A percentile compares a stretch with the other conserved stretches of the same genome.
phyloP scores from a whole-genome alignment of 2,888 invertebrate species.

The Tenthredo notha region DNA sequence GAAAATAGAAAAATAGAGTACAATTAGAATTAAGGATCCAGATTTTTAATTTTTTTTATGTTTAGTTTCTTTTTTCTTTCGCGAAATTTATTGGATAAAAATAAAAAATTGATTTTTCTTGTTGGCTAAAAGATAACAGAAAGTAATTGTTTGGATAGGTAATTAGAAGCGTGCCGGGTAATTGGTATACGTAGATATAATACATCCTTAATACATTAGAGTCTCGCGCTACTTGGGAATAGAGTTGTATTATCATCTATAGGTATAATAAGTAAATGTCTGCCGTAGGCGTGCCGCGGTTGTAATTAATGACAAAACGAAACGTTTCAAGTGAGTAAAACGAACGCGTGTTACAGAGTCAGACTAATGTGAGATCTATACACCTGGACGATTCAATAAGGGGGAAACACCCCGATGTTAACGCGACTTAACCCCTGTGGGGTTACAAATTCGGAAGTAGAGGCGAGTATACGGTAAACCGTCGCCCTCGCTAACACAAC shows the following conservation, averaged over 20 bases:
- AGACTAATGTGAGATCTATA: not conserved
- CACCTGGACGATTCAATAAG: not conserved
- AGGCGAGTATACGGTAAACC: not conserved
- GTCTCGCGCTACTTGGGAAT: not conserved
- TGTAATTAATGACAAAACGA: constrained; percentile 34
- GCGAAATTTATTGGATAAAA: not conserved
- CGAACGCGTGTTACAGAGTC: not conserved
- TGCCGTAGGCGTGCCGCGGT: not conserved
- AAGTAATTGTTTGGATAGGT: not conserved
- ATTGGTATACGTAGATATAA: not conserved
- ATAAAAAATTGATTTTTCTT: not conserved
- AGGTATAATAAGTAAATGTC: constrained; percentile 2
- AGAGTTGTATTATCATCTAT: constrained; percentile 1
- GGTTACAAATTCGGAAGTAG: not conserved
- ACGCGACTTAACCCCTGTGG: not conserved
- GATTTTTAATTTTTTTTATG: not conserved
- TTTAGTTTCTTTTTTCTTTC: not conserved
- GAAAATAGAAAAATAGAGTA: constrained; percentile 75
- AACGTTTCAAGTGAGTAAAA: not conserved
- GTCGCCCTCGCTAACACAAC: not conserved
- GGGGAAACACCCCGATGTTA: not conserved
- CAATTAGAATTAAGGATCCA: not conserved
- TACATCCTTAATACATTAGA: not conserved
- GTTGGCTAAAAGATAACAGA: not conserved
- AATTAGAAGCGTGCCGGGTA: not conserved